A percentile compares a stretch with the other conserved stretches of the same genome.
Conservation (phyloP, 2,888 invertebrate species). For the Brachyopa scutellaris region DNA sequence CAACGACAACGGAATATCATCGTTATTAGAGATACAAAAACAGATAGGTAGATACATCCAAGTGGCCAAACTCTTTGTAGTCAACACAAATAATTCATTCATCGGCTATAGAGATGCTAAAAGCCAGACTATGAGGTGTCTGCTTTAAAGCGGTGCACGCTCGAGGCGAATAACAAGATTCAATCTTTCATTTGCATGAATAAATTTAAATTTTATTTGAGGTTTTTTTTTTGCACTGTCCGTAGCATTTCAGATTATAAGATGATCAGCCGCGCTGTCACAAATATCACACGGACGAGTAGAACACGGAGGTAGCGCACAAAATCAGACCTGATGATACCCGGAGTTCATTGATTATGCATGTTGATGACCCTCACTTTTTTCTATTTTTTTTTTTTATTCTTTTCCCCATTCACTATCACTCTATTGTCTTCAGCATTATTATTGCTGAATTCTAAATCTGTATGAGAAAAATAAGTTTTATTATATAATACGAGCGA, state of each 20-base stretch:
- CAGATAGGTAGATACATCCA: background rate
- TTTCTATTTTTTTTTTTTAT: background rate
- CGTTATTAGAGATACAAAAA: conserved; percentile 18
- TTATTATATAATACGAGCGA: conserved; percentile 46
- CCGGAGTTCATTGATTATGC: conserved; percentile 43
- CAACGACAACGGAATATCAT: conserved; percentile 15
- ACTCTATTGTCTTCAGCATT: conserved; percentile 7
- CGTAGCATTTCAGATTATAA: conserved; percentile 13
- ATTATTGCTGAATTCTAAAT: conserved; percentile 34
- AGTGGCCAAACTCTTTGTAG: conserved; percentile 18
- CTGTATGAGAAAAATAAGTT: background rate
- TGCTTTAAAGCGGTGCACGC: conserved; percentile 22
- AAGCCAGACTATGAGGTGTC: conserved; percentile 33
- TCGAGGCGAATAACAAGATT: background rate
- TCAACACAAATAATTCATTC: conserved; percentile 25
- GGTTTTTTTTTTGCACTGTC: conserved; percentile 4
- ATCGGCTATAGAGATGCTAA: conserved; percentile 28
- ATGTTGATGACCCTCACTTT: conserved; percentile 60
- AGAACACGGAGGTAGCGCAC: background rate
- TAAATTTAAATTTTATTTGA: conserved; percentile 45
- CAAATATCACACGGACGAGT: background rate
- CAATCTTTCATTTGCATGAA: conserved; percentile 40
- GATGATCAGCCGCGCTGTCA: conserved; percentile 6
- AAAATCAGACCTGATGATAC: background rate
- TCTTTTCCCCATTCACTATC: conserved; percentile 5